phyloP scores from a whole-genome alignment of 1,140 invertebrate species.

The Musca vetustissima region DNA sequence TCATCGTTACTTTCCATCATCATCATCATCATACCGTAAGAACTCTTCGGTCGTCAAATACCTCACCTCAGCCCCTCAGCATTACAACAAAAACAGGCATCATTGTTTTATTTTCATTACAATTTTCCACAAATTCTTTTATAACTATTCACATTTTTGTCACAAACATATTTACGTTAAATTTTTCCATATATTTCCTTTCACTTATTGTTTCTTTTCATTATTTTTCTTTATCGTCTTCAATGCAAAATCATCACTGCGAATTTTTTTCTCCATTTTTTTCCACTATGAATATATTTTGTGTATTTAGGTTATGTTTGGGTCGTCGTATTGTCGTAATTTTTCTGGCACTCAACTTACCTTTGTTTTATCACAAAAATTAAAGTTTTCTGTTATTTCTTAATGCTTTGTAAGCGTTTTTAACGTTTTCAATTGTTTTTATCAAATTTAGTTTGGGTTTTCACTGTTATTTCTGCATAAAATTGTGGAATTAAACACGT shows the following conservation, averaged over 20 bases:
- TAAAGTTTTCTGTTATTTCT: slow-evolving; percentile 5
- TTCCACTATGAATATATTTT: background rate
- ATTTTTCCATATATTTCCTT: background rate
- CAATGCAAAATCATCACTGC: background rate
- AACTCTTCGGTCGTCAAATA: too few relatives aligned
- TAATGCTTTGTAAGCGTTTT: slow-evolving; percentile 13
- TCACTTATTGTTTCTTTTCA: background rate
- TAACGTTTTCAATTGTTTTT: slow-evolving; percentile 31
- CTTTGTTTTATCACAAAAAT: slow-evolving; percentile 29
- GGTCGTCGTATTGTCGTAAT: slow-evolving; percentile 28
- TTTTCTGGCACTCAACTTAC: slow-evolving; percentile 25
- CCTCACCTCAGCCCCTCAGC: too few relatives aligned
- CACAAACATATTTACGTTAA: background rate
- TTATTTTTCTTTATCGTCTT: background rate
- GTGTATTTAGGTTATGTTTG: slow-evolving; percentile 49
- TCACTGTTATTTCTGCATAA: slow-evolving; percentile 22
- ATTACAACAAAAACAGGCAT: too few relatives aligned
- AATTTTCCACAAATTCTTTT: background rate
- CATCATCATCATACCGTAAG: too few relatives aligned
- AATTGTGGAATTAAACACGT: slow-evolving; percentile 51
- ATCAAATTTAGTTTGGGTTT: slow-evolving; percentile 29
- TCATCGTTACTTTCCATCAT: too few relatives aligned
- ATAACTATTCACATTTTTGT: background rate
- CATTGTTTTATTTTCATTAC: too few relatives aligned
- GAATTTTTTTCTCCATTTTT: slow-evolving; percentile 11